phyloP scores from a whole-genome alignment of 2,797 vertebrate species.

The Esox lucius region DNA sequence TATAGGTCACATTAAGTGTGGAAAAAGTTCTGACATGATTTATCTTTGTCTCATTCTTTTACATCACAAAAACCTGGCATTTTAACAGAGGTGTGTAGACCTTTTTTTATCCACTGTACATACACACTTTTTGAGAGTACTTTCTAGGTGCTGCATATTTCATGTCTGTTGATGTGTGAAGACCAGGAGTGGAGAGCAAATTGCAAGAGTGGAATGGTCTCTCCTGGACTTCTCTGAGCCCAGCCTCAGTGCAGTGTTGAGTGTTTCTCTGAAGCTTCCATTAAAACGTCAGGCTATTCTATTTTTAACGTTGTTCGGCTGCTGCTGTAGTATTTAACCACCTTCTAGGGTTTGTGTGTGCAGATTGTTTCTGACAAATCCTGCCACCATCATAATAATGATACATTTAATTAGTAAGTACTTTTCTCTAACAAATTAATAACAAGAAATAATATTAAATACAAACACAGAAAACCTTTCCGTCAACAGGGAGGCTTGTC shows the following conservation, averaged over 20 bases:
- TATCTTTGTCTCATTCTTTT: too few species aligned
- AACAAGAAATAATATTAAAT: too few species aligned
- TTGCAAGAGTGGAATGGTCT: conserved; percentile 30
- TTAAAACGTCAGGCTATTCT: conserved; percentile 50
- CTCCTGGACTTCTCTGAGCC: conserved; percentile 26
- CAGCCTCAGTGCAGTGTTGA: conserved; percentile 59
- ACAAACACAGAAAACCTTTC: not conserved
- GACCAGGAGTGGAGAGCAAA: conserved; percentile 23
- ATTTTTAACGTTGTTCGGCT: conserved; percentile 55
- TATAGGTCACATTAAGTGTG: too few species aligned
- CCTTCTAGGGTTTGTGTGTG: not conserved
- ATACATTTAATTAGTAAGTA: not conserved
- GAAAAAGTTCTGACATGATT: too few species aligned
- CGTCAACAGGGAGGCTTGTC: not conserved
- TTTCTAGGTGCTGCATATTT: conserved; percentile 74
- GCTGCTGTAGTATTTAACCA: conserved; percentile 23
- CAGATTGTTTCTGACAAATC: not conserved
- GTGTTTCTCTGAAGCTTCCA: conserved; percentile 67
- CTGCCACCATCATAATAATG: not conserved
- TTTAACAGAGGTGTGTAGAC: too few species aligned
- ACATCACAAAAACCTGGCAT: too few species aligned
- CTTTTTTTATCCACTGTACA: too few species aligned
- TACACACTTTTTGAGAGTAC: conserved; percentile 41
- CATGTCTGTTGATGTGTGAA: conserved; percentile 62
- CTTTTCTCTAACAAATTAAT: too few species aligned